These are phyloP conservation scores for Apamea monoglypha DNA, from an alignment of 2,888 invertebrate species.

Conservation along the genomic window DNA sequence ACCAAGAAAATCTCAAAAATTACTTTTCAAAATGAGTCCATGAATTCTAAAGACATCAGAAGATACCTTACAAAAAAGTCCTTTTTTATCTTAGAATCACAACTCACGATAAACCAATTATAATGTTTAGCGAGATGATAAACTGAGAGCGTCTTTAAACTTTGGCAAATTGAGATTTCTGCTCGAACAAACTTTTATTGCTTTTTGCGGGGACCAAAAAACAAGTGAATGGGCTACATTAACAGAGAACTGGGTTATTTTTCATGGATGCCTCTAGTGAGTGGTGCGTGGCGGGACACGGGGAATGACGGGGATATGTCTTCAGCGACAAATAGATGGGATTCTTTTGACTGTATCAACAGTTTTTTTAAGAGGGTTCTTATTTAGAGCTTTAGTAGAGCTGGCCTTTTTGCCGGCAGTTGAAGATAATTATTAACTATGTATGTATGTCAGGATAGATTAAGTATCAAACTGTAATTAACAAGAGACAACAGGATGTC, in stretches of 20 bases:
- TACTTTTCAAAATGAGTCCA: background rate
- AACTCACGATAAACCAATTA: conserved; percentile 74
- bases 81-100: conserved; percentile 55
- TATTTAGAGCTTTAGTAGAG: background rate
- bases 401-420: background rate
- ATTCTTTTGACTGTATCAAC: conserved; percentile 15
- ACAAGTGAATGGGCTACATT: conserved; percentile 60
- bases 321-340: conserved; percentile 10
- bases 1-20: background rate
- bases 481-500: background rate
- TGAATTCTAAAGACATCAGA: conserved; percentile 11
- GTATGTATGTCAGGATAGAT: background rate
- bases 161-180: conserved; percentile 82
- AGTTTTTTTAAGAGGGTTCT: background rate
- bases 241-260: conserved; percentile 58
- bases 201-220: conserved; percentile 74
- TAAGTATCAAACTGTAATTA: too few species aligned
- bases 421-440: background rate
- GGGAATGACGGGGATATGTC: conserved; percentile 8
- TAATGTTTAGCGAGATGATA: conserved; percentile 73
- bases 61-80: background rate
- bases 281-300: background rate
- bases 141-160: conserved; percentile 70
- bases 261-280: conserved; percentile 43
- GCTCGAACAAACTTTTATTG: conserved; percentile 84